phyloP scores from a whole-genome alignment of 2,888 invertebrate genomes.

The Scaptomyza caliginosa region DNA sequence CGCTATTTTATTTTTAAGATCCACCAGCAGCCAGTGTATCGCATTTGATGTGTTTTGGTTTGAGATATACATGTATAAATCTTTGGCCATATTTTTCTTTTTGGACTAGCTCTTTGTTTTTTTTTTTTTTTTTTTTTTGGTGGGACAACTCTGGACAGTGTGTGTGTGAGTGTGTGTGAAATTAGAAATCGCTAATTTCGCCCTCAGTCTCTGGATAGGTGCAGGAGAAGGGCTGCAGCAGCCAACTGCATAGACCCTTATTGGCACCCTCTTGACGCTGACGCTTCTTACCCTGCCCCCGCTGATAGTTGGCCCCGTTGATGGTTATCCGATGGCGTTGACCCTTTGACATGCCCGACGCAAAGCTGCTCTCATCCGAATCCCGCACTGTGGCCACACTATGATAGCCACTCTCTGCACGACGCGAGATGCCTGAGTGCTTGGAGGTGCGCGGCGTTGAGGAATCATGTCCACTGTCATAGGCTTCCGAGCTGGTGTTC shows the following conservation, averaged over 20 bases:
- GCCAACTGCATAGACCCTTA: constrained; percentile 90
- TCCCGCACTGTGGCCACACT: constrained; percentile 90
- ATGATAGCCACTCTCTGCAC: constrained; percentile 96
- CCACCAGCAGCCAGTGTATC: constrained; percentile 30
- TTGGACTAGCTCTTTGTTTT: constrained; percentile 66
- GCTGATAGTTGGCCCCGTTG: constrained; percentile 57
- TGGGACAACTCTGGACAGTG: constrained; percentile 40
- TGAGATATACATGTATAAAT: constrained; percentile 12
- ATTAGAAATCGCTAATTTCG: constrained; percentile 87
- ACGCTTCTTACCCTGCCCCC: constrained; percentile 81
- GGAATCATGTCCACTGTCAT: constrained; percentile 93
- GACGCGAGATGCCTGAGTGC: constrained; percentile 91
- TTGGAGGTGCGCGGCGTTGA: constrained; percentile 93
- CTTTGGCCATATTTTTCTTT: constrained; percentile 59
- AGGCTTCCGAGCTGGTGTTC: constrained; percentile 86
- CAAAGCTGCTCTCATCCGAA: constrained; percentile 94
- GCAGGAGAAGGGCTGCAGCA: constrained; percentile 90
- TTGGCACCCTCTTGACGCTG: constrained; percentile 88
- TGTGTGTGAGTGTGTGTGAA: constrained; percentile 26
- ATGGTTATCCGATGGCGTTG: constrained; percentile 82
- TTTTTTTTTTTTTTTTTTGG: constrained; percentile 52
- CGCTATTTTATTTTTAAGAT: constrained; percentile 46
- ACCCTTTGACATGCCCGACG: constrained; percentile 86
- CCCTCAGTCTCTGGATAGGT: constrained; percentile 90
- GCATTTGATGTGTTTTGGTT: constrained; percentile 45